Conservation (phyloP, 1,140 invertebrate genomes). For the Chionoecetes opilio region DNA sequence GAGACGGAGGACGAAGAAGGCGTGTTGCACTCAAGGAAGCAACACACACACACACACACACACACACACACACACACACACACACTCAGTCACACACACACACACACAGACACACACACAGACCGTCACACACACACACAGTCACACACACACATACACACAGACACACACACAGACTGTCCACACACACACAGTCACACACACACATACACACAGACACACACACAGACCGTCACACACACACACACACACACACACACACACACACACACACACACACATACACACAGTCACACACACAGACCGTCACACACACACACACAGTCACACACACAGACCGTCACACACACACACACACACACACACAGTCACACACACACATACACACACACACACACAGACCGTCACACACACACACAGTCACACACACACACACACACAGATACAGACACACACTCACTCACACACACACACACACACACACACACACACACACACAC, state of each 20-base stretch:
- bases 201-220: background rate
- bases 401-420: background rate
- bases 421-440: too few relatives aligned
- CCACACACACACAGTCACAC: constrained; percentile 15
- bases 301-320: background rate
- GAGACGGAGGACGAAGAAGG: too few relatives aligned
- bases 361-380: constrained; percentile 16
- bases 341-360: constrained; percentile 15
- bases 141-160: background rate
- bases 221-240: background rate
- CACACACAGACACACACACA: background rate
- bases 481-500: constrained; percentile 27
- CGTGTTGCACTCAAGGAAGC: too few relatives aligned
- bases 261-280: constrained; percentile 27
- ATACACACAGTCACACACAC: background rate
- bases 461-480: constrained; percentile 15
- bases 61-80: constrained; percentile 7
- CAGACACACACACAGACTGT: background rate
- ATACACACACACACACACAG: background rate
- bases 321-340: background rate
- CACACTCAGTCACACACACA: constrained; percentile 15
- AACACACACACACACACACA: background rate
- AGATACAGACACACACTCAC: background rate
- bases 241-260: constrained; percentile 7
- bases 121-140: background rate